These are phyloP conservation scores for Dicentrarchus labrax DNA, from an alignment of 2,113 vertebrate species.

Conservation along the genomic window DNA sequence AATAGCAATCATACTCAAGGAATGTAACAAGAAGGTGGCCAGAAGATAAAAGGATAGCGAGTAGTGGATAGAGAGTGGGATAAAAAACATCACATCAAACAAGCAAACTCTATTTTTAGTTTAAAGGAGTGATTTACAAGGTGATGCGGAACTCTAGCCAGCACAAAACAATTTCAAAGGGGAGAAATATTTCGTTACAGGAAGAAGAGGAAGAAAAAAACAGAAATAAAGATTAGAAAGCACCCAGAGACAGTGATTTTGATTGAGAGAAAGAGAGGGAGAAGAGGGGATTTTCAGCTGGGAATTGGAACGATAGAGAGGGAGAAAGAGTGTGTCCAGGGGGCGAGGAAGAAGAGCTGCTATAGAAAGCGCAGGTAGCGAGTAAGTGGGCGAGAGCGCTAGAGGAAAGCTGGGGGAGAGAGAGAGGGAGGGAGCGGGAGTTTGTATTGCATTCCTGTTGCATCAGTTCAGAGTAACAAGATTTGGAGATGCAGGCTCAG, in stretches of 20 bases:
- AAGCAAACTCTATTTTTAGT: constrained; percentile 18
- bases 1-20: background rate
- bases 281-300: constrained; percentile 50
- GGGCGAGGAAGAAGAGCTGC: constrained; percentile 56
- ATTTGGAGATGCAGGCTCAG: constrained; percentile 84
- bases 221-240: constrained; percentile 52
- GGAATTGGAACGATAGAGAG: constrained; percentile 63
- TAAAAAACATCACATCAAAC: constrained; percentile 48
- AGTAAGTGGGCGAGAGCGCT: constrained; percentile 66
- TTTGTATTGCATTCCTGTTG: constrained; percentile 84
- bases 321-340: constrained; percentile 61
- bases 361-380: constrained; percentile 63
- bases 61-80: background rate
- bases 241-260: constrained; percentile 69
- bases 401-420: constrained; percentile 24
- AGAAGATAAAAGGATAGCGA: constrained; percentile 20
- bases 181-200: constrained; percentile 30
- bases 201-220: constrained; percentile 12
- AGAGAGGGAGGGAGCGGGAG: constrained; percentile 26
- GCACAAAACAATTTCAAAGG: constrained; percentile 56
- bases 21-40: constrained; percentile 8
- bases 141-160: background rate
- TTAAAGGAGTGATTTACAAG: constrained; percentile 12
- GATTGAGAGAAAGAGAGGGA: constrained; percentile 65
- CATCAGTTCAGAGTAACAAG: constrained; percentile 86